Percentiles rank a stretch among this genome's conserved stretches.
Conservation (phyloP, 2,113 vertebrate genomes). For the Ciconia stormi region DNA sequence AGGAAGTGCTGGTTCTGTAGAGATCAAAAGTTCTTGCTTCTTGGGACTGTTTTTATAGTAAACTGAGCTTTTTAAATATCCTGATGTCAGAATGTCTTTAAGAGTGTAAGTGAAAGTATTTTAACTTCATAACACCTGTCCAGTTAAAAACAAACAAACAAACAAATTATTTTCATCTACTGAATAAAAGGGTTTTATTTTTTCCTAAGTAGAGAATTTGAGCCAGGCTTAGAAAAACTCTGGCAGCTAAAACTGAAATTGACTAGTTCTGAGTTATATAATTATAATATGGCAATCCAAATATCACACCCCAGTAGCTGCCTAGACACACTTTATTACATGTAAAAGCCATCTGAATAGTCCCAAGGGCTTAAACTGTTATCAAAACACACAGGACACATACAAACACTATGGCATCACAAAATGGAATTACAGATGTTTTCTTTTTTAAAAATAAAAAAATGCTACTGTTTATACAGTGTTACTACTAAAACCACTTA, state of each 20-base stretch:
- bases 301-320: neutral
- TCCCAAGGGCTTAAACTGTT: neutral
- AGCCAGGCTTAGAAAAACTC: neutral
- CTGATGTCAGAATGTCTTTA: neutral
- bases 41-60: neutral
- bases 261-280: neutral
- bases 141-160: neutral
- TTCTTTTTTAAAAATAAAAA: neutral
- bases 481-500: neutral
- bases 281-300: neutral
- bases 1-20: neutral
- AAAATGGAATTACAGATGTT: neutral
- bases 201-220: neutral
- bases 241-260: neutral
- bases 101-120: neutral
- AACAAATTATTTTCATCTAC: neutral
- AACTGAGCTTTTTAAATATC: neutral
- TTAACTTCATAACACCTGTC: neutral
- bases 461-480: neutral
- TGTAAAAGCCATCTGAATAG: neutral
- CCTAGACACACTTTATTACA: neutral
- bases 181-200: neutral
- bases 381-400: neutral
- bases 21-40: neutral
- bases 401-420: neutral